Conservation (phyloP, 2,888 invertebrate genomes). For the Drosophila greeni region DNA sequence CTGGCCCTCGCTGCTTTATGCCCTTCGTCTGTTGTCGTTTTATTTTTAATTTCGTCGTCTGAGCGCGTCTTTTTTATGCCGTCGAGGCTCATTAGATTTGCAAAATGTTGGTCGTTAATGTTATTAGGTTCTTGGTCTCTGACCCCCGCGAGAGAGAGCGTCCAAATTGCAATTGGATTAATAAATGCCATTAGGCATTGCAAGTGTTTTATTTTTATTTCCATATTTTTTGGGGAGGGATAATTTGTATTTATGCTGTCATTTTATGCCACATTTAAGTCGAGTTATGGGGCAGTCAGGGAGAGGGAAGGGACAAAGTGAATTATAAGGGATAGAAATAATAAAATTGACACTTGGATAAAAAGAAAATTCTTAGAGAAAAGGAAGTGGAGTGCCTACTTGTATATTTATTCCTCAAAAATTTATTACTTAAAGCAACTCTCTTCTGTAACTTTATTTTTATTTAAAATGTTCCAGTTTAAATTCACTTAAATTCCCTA, state of each 20-base stretch:
- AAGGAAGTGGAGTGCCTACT: neutral
- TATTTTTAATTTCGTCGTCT: conserved; percentile 33
- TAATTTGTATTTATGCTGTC: conserved; percentile 62
- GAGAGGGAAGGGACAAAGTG: conserved; percentile 4
- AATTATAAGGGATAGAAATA: conserved; percentile 9
- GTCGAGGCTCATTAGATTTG: conserved; percentile 79
- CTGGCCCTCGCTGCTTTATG: conserved; percentile 48
- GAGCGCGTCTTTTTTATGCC: conserved; percentile 68
- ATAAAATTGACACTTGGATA: conserved; percentile 7
- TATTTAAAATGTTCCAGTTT: neutral
- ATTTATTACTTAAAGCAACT: neutral
- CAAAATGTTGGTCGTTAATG: conserved; percentile 76
- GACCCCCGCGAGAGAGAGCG: conserved; percentile 3
- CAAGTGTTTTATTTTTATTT: conserved; percentile 59
- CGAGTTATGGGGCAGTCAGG: conserved; percentile 45
- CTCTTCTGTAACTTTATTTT: no score
- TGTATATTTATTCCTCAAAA: neutral
- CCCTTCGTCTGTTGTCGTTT: conserved; percentile 45
- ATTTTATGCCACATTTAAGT: conserved; percentile 66
- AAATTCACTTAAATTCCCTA: neutral
- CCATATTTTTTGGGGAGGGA: conserved; percentile 28
- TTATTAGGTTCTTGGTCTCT: conserved; percentile 58
- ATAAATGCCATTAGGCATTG: conserved; percentile 66
- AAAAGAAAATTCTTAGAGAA: neutral
- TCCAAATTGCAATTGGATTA: conserved; percentile 68